Evolutionary conservation across 1,140 invertebrate species (phyloP).

Genomic region (Heliconius eleuchia): DNA sequence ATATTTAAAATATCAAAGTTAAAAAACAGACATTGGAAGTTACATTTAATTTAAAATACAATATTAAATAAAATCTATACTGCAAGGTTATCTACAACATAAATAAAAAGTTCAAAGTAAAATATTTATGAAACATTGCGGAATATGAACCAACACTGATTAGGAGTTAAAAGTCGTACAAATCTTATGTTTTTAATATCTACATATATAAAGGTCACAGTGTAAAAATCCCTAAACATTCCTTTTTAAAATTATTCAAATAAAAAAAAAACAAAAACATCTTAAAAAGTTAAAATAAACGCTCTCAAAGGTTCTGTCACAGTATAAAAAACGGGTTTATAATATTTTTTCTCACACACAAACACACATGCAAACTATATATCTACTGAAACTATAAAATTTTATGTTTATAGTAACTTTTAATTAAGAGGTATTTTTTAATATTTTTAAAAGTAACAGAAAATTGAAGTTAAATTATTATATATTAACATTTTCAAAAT

Average conservation of each 20-base stretch:
- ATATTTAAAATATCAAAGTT: background rate
- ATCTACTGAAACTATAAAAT: background rate
- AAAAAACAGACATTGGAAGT: background rate
- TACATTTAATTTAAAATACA: background rate
- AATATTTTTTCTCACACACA: background rate
- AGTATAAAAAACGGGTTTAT: background rate
- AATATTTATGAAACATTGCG: background rate
- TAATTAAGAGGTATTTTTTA: background rate
- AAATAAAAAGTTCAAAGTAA: background rate
- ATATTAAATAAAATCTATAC: slow-evolving; percentile 2
- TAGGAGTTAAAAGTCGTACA: background rate
- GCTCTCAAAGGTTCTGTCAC: background rate
- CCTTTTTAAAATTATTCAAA: background rate
- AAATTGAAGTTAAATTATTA: too few species aligned
- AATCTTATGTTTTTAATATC: background rate
- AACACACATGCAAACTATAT: slow-evolving; percentile 5
- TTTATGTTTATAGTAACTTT: background rate
- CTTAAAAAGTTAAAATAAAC: background rate
- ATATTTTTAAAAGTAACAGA: too few species aligned
- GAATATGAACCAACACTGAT: background rate
- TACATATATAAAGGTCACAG: background rate
- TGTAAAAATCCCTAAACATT: background rate
- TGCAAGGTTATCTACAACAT: background rate
- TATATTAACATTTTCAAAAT: too few species aligned
- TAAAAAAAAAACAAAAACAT: background rate